phyloP scores from a whole-genome alignment of 1,140 invertebrate species.

The Tenebrio molitor region DNA sequence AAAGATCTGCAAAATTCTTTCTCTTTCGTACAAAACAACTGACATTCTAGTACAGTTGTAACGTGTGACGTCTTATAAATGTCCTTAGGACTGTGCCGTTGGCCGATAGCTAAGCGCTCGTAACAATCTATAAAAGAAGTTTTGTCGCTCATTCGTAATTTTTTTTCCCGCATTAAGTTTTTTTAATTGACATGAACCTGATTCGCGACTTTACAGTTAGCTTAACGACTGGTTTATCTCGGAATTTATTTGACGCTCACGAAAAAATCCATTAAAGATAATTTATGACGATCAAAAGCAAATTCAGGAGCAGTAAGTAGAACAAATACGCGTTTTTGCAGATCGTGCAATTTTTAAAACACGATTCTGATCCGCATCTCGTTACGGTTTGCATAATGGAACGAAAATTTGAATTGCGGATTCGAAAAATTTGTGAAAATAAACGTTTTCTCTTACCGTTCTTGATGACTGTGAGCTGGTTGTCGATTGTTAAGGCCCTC shows the following conservation, averaged over 20 bases:
- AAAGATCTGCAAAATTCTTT: slow-evolving; percentile 62
- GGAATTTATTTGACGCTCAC: slow-evolving; percentile 28
- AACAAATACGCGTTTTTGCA: slow-evolving; percentile 33
- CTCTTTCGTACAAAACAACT: slow-evolving; percentile 62
- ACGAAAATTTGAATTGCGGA: too few species aligned
- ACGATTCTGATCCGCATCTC: too few species aligned
- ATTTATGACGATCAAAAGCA: slow-evolving; percentile 28
- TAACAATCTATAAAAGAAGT: slow-evolving; percentile 63
- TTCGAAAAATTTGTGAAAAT: too few species aligned
- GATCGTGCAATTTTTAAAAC: too few species aligned
- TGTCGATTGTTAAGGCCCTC: slow-evolving; percentile 49
- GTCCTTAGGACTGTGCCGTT: slow-evolving; percentile 59
- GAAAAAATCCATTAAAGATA: slow-evolving; percentile 34
- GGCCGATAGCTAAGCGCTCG: slow-evolving; percentile 63
- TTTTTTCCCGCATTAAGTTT: slow-evolving; percentile 38
- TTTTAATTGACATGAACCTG: slow-evolving; percentile 47
- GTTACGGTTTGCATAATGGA: too few species aligned
- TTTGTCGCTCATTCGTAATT: slow-evolving; percentile 8
- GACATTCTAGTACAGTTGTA: slow-evolving; percentile 62
- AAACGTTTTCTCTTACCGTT: slow-evolving; percentile 49
- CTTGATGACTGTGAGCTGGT: slow-evolving; percentile 48
- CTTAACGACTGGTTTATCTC: slow-evolving; percentile 24
- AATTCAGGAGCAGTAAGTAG: slow-evolving; percentile 8
- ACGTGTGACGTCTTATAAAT: slow-evolving; percentile 58
- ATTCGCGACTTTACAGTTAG: slow-evolving; percentile 49